Percentiles rank a stretch among this genome's conserved stretches.
phyloP scores from a whole-genome alignment of 1,140 invertebrate species.

The Leucophenga varia region DNA sequence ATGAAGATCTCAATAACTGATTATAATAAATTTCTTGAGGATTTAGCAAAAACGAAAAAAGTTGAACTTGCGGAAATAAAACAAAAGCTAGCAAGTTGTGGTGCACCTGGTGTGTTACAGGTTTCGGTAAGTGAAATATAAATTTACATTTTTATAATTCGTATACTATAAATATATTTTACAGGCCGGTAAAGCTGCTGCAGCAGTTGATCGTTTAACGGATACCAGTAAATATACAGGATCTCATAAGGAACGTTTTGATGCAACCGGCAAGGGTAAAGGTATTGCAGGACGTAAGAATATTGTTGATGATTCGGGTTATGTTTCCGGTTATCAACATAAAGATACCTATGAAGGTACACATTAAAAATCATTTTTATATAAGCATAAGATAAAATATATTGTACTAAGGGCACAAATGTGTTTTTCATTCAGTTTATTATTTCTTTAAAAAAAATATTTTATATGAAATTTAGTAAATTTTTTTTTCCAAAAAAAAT shows the following conservation, averaged over 20 bases:
- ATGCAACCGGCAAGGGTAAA: constrained; percentile 83
- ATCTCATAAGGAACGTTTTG: constrained; percentile 86
- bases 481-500: too few relatives aligned
- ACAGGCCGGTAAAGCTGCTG: constrained; percentile 67
- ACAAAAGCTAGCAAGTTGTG: constrained; percentile 74
- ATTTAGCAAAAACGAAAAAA: constrained; percentile 78
- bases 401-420: too few relatives aligned
- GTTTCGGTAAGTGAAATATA: constrained; percentile 55
- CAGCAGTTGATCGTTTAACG: constrained; percentile 83
- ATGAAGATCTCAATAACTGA: constrained; percentile 71
- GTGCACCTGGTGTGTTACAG: constrained; percentile 67
- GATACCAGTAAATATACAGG: constrained; percentile 89
- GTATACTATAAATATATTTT: too few relatives aligned
- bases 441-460: constrained; percentile 25
- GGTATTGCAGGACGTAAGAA: constrained; percentile 85
- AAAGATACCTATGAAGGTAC: constrained; percentile 73
- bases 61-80: constrained; percentile 73
- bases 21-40: constrained; percentile 80
- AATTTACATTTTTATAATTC: neutral
- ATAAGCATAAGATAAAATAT: too few relatives aligned
- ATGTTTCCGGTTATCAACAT: constrained; percentile 86
- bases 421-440: too few relatives aligned
- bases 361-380: too few relatives aligned
- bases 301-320: constrained; percentile 74
- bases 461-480: constrained; percentile 22